Percentiles rank a stretch among this genome's conserved stretches.
phyloP scores from a whole-genome alignment of 2,113 vertebrate genomes.

The Sinosuthora webbiana region DNA sequence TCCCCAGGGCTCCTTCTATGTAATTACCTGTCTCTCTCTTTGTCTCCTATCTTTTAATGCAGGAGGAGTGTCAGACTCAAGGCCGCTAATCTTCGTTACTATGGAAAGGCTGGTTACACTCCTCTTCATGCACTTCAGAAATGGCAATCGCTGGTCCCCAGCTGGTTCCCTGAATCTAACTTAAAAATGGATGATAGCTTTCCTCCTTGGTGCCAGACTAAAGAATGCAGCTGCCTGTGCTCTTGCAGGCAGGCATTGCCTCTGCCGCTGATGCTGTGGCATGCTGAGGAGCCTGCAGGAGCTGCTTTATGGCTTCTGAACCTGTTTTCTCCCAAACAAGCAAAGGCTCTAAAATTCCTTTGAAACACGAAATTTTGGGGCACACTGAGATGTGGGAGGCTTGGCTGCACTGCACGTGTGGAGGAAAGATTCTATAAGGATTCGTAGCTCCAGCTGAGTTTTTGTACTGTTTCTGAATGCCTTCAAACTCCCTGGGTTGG shows the following conservation, averaged over 20 bases:
- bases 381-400: neutral
- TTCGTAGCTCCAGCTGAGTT: neutral
- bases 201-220: conserved; percentile 34
- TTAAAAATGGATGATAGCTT: conserved; percentile 38
- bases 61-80: conserved; percentile 46
- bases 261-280: neutral
- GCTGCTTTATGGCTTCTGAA: neutral
- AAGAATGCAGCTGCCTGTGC: neutral
- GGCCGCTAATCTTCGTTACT: conserved; percentile 54
- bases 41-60: conserved; percentile 49
- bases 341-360: neutral
- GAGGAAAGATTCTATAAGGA: neutral
- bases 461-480: neutral
- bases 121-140: conserved; percentile 32
- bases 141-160: conserved; percentile 37
- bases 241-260: neutral
- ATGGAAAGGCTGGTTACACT: conserved; percentile 43
- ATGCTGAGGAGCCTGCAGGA: neutral
- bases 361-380: neutral
- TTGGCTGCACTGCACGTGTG: neutral
- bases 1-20: conserved; percentile 33
- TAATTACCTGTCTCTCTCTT: conserved; percentile 66
- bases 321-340: neutral
- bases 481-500: neutral
- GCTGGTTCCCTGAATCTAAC: conserved; percentile 26